Conservation (phyloP, 53 echinoderm and acorn worm species). For the Mesocentrotus franciscanus region DNA sequence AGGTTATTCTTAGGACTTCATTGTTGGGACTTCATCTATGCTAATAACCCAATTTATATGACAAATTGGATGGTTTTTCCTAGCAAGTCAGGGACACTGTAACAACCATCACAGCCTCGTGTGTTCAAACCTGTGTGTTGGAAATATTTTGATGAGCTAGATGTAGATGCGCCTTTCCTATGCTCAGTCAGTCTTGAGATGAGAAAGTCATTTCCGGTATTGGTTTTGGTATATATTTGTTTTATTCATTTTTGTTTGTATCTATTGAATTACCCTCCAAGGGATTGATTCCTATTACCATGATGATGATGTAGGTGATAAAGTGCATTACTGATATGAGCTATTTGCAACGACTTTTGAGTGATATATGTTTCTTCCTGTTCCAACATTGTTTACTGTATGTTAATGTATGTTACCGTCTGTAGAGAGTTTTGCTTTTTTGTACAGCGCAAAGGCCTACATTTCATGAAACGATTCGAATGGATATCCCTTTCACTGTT, state of each 20-base stretch:
- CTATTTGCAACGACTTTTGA: not conserved
- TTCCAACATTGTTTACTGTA: no score
- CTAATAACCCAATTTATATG: slow-evolving; percentile 55
- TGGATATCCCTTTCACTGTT: not conserved
- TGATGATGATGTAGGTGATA: not conserved
- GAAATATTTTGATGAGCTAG: not conserved
- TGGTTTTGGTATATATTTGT: not conserved
- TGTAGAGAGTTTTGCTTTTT: not conserved
- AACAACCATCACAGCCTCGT: not conserved
- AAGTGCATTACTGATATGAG: not conserved
- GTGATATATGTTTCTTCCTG: not conserved
- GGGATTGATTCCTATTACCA: not conserved
- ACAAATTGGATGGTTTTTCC: slow-evolving; percentile 45
- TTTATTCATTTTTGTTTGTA: not conserved
- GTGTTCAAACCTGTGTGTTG: not conserved
- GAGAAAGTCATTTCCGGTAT: not conserved
- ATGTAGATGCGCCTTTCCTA: no score
- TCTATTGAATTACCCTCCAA: not conserved
- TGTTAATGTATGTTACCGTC: not conserved
- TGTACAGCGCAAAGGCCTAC: not conserved
- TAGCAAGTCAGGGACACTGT: not conserved
- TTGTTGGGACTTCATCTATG: slow-evolving; percentile 31
- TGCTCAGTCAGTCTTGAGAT: not conserved
- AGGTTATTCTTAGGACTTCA: slow-evolving; percentile 41
- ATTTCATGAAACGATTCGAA: not conserved